Conservation (phyloP, 2,888 invertebrate species). For the Julus scandinavius region DNA sequence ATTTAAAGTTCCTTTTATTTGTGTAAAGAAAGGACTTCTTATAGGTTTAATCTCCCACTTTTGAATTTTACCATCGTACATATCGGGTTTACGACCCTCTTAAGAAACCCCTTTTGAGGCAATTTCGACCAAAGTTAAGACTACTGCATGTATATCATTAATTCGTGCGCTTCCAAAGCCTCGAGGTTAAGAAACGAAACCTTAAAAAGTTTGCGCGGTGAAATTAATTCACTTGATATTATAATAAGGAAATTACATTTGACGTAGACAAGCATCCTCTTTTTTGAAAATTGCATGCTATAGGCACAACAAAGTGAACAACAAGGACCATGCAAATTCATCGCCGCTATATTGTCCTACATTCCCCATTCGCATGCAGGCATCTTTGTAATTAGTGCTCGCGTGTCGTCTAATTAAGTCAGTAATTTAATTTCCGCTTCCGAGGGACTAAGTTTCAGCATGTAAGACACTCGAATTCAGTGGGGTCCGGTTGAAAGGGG, state of each 20-base stretch:
- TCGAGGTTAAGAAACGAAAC: neutral
- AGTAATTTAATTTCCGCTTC: conserved; percentile 14
- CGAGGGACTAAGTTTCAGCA: neutral
- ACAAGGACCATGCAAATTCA: neutral
- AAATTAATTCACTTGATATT: conserved; percentile 4
- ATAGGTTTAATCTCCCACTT: no score
- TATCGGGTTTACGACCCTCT: no score
- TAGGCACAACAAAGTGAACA: neutral
- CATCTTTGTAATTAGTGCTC: conserved; percentile 20
- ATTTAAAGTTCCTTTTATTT: no score
- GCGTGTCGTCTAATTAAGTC: conserved; percentile 33
- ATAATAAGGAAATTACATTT: conserved; percentile 20
- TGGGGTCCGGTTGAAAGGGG: neutral
- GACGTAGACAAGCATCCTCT: neutral
- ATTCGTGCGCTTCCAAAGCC: neutral
- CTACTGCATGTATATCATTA: neutral
- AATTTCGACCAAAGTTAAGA: neutral
- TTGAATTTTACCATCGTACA: no score
- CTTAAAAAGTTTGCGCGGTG: neutral
- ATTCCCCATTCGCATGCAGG: neutral
- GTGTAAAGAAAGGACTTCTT: no score
- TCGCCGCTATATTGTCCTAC: neutral
- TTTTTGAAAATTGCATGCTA: neutral
- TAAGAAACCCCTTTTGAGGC: neutral
- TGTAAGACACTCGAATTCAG: neutral